Evolutionary conservation across 2,888 invertebrate genomes (phyloP).

Genomic region (Xylota sylvarum): DNA sequence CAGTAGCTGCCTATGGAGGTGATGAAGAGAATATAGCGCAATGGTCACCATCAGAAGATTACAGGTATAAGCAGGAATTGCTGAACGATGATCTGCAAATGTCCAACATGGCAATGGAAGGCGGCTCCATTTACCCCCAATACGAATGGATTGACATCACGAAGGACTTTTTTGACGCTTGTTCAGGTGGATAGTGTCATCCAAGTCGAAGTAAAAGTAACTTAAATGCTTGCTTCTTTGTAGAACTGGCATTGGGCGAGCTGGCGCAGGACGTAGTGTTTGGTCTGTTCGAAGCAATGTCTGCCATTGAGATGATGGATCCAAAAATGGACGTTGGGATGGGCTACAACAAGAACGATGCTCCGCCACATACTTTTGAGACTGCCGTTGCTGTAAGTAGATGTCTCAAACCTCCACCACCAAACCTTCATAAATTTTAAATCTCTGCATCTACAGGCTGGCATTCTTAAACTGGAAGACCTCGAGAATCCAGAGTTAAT

Average conservation of each 20-base stretch:
- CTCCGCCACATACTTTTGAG: conserved; percentile 94
- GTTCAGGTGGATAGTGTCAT: conserved; percentile 85
- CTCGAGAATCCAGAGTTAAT: conserved; percentile 93
- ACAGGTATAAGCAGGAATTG: conserved; percentile 60
- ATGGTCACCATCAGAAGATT: conserved; percentile 64
- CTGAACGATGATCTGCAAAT: conserved; percentile 65
- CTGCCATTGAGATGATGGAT: conserved; percentile 99
- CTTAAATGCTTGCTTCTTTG: neutral
- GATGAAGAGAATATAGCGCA: conserved; percentile 55
- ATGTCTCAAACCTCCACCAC: too few species aligned
- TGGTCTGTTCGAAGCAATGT: conserved; percentile 99
- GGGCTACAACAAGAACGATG: conserved; percentile 95
- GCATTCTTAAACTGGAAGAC: conserved; percentile 91
- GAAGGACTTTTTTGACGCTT: conserved; percentile 87
- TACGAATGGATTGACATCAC: conserved; percentile 85
- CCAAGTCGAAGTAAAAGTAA: neutral
- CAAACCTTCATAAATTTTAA: too few species aligned
- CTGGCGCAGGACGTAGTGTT: conserved; percentile 95
- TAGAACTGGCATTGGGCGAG: conserved; percentile 94
- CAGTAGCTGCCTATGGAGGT: conserved; percentile 11
- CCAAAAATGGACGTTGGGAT: conserved; percentile 99
- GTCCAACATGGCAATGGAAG: conserved; percentile 64
- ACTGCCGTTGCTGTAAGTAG: conserved; percentile 91
- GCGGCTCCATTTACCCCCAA: conserved; percentile 81
- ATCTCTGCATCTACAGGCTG: conserved; percentile 87